A percentile compares a stretch with the other conserved stretches of the same genome.
Evolutionary conservation across 92 coral and sea anemone species (phyloP).

Genomic region (Plumapathes pennacea): DNA sequence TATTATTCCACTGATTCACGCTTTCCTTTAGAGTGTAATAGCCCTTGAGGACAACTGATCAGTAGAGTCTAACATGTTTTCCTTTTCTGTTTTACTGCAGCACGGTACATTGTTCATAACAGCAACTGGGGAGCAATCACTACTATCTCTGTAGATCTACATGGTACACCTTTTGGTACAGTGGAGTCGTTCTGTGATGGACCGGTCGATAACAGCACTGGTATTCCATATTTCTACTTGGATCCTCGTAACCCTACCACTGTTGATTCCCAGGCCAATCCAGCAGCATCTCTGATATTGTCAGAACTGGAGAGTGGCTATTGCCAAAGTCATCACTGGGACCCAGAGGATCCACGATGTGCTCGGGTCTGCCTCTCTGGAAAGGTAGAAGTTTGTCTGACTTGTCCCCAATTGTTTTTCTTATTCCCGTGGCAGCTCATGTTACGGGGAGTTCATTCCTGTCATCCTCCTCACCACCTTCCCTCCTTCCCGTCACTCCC

Average conservation of each 20-base stretch:
- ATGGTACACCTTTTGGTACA: conserved; percentile 54
- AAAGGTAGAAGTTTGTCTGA: no score
- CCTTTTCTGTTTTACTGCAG: no score
- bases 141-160: conserved; percentile 32
- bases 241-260: conserved; percentile 10
- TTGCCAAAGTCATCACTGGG: conserved; percentile 42
- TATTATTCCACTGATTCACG: no score
- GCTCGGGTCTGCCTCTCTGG: conserved; percentile 56
- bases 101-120: conserved; percentile 68
- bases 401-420: no score
- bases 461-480: no score
- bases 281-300: conserved; percentile 26
- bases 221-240: conserved; percentile 66
- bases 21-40: no score
- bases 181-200: conserved; percentile 60
- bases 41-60: no score
- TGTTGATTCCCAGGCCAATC: conserved; percentile 20
- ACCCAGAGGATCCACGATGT: conserved; percentile 67
- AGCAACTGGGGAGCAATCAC: conserved; percentile 53
- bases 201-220: conserved; percentile 52
- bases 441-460: no score
- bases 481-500: no score
- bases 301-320: conserved; percentile 64
- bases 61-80: no score
- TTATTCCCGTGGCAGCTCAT: no score